Evolutionary conservation across 1,140 invertebrate species (phyloP), one percentile per base, ranked within the genome.

Genomic region (Drosophila ogumai): DNA sequence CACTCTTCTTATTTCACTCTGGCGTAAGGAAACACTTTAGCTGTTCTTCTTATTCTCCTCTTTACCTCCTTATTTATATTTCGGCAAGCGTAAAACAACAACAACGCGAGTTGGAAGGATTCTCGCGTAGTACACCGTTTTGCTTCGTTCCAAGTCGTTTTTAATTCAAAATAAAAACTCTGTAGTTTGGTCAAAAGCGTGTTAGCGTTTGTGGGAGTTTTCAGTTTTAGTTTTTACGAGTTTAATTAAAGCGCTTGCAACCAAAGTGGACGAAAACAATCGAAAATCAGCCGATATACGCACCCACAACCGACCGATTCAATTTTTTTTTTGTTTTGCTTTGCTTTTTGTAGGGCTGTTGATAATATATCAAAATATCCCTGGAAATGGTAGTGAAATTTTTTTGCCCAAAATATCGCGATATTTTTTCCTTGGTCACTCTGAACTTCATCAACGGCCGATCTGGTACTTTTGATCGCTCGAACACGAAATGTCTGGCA

Each of bases 271-370:
- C 54, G 50, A 56, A 71, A 71, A 55, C 64, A 71, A 57, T 57
- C 36, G 36, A 54, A 54, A 52, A 69, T 47, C 54, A 65, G 54
- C 60, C 60, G 60, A 64, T n/a, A 32, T 15, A 13, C 64, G 38
- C 67, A 66, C 63, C 38, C 47, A 71, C 67, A 38, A 69, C 67
- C 67, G 67, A 36, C 32, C 50, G 50, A 17, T 52, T 52, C n/a
- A 68, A 55, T 67, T 69, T 67, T 61, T 61, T 28, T 61, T n/a
- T 40, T 40, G 12, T 28, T 28, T 28, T 28, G 25, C 25, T 28
- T 28, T 22, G 22, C 22, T 22, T 22, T 22, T 22, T 22, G 22
- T 22, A 22, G 22, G 22, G 22, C 22, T 22, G 22, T 22, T 22
- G 22, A 22, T 22, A 22, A 22, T 22, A 22, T 22, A 22, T 22